Base-by-base conservation (phyloP, 2,797 vertebrate genomes). In the Vespertilio murinus region DNA sequence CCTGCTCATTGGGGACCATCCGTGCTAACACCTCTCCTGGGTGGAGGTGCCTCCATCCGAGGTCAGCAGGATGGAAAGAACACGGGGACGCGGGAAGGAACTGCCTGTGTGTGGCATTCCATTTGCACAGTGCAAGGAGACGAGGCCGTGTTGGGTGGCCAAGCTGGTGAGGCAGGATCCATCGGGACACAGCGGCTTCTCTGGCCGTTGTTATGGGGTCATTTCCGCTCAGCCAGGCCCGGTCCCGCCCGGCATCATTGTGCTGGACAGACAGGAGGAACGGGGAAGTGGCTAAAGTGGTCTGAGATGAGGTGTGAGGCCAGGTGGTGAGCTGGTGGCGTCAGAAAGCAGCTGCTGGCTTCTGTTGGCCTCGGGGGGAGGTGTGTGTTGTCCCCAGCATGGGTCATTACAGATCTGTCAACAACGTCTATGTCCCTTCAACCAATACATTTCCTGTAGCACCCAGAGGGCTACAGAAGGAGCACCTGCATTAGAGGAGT, bases 321-420 rank as follows among this genome's bases (percentile, higher is more conserved):
- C 0, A 47, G 64, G 1, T 0, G 2, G 17, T 2, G 47, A 70
- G 35, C 52, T 42, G 38, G 74, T 28, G 0, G 18, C 25, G 14
- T 59, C 2, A 0, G 84, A 88, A 70, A 38, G 8, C 65, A n/a
- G n/a, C 35, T 8, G 23, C 17, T 69, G 67, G 49, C 25, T 30
- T 42, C 47, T 25, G 69, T 1, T 38, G 86, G 69, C 20, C 81
- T 74, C 13, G 9, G 49, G 28, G 54, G 64, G 2, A 49, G 45
- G 38, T 16, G 20, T 84, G 12, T 71, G 59, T 59, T 83, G 42
- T 84, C 49, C 42, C 49, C 28, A 38, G 61, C 11, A 30, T 8
- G 65, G 30, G 45, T 14, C 65, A 40, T 82, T 18, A 10, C 49
- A 40, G 42, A 35, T 14, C 25, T 17, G 13, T 23, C 59, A 30